These are phyloP conservation scores for Peromyscus attwateri DNA, from an alignment of 2,797 vertebrate genomes.

Conservation along the genomic window DNA sequence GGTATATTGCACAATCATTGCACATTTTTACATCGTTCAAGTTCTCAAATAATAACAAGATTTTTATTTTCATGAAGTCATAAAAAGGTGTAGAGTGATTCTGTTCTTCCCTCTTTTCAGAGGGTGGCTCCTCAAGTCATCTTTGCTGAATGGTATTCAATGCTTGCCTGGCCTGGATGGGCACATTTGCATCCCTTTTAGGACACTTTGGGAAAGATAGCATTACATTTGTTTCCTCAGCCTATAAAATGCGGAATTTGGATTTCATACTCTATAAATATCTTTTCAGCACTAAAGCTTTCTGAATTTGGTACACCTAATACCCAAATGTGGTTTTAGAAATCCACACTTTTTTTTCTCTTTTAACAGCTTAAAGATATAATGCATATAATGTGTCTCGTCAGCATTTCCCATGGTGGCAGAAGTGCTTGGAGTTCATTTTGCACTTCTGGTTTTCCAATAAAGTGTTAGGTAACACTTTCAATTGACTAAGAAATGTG, in stretches of 20 bases:
- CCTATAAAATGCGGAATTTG: constrained; percentile 28
- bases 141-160: background rate
- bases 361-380: constrained; percentile 79
- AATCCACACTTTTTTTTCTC: constrained; percentile 69
- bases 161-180: background rate
- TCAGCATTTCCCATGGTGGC: constrained; percentile 78
- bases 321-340: constrained; percentile 73
- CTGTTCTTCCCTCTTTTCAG: background rate
- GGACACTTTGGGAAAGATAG: background rate
- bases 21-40: background rate
- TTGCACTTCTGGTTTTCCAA: constrained; percentile 80
- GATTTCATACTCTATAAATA: constrained; percentile 32
- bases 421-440: constrained; percentile 76
- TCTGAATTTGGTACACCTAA: constrained; percentile 60
- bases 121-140: background rate
- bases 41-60: background rate
- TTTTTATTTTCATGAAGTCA: background rate
- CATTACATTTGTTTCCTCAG: constrained; percentile 24
- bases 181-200: background rate
- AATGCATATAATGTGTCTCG: constrained; percentile 70
- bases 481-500: constrained; percentile 77
- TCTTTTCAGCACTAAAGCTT: constrained; percentile 47
- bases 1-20: background rate
- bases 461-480: constrained; percentile 80
- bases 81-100: background rate